A percentile compares a stretch with the other conserved stretches of the same genome.
Evolutionary conservation across 2,888 invertebrate genomes (phyloP).

Genomic region (Rhopalosiphum nymphaeae): DNA sequence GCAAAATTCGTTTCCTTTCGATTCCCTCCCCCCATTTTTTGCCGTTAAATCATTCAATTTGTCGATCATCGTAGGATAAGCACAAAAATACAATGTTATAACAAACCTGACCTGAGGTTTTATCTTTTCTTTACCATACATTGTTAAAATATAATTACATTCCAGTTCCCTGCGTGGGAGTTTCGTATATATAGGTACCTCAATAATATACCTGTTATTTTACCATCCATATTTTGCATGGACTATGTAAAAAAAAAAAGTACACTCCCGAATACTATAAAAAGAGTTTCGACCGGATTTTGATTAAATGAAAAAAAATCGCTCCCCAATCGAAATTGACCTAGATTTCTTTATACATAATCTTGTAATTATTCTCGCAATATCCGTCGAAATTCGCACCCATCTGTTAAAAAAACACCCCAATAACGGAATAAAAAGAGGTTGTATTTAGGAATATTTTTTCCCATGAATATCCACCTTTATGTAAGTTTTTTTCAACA

Average conservation of each 20-base stretch:
- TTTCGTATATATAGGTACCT: constrained; percentile 15
- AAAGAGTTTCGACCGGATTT: constrained; percentile 63
- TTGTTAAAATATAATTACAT: constrained; percentile 54
- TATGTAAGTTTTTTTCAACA: constrained; percentile 56
- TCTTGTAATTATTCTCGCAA: constrained; percentile 64
- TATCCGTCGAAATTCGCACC: constrained; percentile 62
- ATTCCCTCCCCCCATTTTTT: constrained; percentile 16
- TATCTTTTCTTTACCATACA: constrained; percentile 11
- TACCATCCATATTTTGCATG: constrained; percentile 46
- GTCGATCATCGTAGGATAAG: constrained; percentile 56
- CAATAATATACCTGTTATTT: constrained; percentile 21
- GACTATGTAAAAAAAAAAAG: not conserved
- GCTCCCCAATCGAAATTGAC: constrained; percentile 53
- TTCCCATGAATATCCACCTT: constrained; percentile 64
- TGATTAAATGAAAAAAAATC: constrained; percentile 44
- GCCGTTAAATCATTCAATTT: constrained; percentile 56
- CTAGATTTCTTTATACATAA: constrained; percentile 50
- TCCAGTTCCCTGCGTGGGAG: constrained; percentile 62
- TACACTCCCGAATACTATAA: constrained; percentile 21
- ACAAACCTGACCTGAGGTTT: constrained; percentile 38
- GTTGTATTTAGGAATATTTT: constrained; percentile 34
- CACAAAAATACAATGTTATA: constrained; percentile 22
- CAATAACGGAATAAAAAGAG: constrained; percentile 64
- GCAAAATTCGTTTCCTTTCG: constrained; percentile 49
- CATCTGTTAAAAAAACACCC: constrained; percentile 60